These are phyloP conservation scores for Tenrec ecaudatus DNA, from an alignment of 2,113 vertebrate species.

Conservation along the genomic window DNA sequence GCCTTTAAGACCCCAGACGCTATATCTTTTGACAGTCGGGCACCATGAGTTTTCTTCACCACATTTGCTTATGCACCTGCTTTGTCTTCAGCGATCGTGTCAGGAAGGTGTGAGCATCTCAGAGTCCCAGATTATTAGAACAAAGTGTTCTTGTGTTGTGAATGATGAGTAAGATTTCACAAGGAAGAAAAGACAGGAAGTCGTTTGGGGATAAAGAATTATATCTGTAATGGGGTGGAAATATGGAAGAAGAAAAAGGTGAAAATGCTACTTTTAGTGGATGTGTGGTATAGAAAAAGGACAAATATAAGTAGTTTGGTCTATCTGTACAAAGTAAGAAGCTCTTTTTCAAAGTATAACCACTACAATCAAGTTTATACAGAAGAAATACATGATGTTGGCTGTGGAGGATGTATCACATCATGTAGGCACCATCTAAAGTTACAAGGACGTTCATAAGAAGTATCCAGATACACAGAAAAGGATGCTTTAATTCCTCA, in stretches of 20 bases:
- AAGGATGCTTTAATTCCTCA: conserved; percentile 44
- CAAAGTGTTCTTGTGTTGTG: too few relatives aligned
- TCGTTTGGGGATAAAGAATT: neutral
- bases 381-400: conserved; percentile 4
- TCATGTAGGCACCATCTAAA: neutral
- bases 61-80: too few relatives aligned
- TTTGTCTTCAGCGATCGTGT: too few relatives aligned
- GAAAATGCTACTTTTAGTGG: neutral
- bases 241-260: neutral
- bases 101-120: too few relatives aligned
- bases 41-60: too few relatives aligned
- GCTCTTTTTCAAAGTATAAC: neutral
- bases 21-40: too few relatives aligned
- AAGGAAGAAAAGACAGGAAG: neutral
- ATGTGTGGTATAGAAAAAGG: neutral
- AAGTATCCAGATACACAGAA: neutral
- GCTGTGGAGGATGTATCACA: neutral
- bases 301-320: neutral
- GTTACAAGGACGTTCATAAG: conserved; percentile 46
- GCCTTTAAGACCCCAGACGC: too few relatives aligned
- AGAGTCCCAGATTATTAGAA: too few relatives aligned
- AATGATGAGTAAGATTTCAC: conserved; percentile 34
- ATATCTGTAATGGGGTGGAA: neutral
- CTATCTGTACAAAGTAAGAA: neutral
- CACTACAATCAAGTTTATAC: neutral